These are phyloP conservation scores for Goniozus legneri DNA, from an alignment of 1,140 invertebrate genomes.

Conservation along the genomic window DNA sequence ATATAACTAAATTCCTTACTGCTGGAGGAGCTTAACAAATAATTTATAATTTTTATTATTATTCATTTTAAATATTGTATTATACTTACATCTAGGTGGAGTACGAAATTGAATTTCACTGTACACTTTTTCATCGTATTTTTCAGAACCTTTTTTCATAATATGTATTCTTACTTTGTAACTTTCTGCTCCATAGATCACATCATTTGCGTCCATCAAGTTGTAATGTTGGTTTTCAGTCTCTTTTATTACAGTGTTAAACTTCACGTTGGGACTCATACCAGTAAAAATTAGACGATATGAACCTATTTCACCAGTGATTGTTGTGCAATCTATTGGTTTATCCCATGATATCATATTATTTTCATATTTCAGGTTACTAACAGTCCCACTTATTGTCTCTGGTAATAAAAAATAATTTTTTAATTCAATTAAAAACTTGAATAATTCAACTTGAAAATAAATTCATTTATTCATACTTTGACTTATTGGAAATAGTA, in stretches of 20 bases:
- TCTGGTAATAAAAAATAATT: slow-evolving; percentile 14
- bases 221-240: background rate
- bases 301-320: slow-evolving; percentile 11
- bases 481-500: too few relatives aligned
- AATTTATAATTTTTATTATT: background rate
- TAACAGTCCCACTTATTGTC: slow-evolving; percentile 5
- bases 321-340: slow-evolving; percentile 16
- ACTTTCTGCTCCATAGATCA: slow-evolving; percentile 9
- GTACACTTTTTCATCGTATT: slow-evolving; percentile 10
- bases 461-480: too few relatives aligned
- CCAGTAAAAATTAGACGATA: slow-evolving; percentile 14
- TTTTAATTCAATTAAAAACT: too few relatives aligned
- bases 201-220: background rate
- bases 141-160: background rate
- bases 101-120: slow-evolving; percentile 8
- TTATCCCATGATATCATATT: slow-evolving; percentile 15
- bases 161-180: slow-evolving; percentile 16
- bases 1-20: slow-evolving; percentile 16
- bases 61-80: background rate
- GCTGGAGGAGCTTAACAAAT: slow-evolving; percentile 19
- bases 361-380: slow-evolving; percentile 4
- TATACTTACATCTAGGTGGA: slow-evolving; percentile 16
- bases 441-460: too few relatives aligned
- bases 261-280: slow-evolving; percentile 9
- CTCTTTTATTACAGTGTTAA: background rate